Conservation (phyloP, 2,113 vertebrate genomes). For the Progne subis region DNA sequence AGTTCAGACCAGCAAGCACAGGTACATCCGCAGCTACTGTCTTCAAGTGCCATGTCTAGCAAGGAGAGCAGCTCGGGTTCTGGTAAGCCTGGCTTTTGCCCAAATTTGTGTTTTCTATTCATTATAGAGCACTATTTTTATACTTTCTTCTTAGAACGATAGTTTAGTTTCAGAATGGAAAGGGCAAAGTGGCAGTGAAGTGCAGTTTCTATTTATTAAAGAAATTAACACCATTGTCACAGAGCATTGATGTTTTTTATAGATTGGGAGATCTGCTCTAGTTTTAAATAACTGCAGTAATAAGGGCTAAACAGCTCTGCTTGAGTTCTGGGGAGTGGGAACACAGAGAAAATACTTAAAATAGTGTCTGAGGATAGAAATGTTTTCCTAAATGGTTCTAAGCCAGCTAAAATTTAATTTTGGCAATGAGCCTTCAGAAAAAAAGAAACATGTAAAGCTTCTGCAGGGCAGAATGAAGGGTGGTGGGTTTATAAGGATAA, state of each 20-base stretch:
- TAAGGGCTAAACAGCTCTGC: background rate
- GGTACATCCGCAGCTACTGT: constrained; percentile 73
- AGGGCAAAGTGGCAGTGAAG: background rate
- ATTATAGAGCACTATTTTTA: background rate
- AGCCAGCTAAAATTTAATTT: background rate
- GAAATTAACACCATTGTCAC: background rate
- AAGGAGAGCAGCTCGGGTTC: constrained; percentile 83
- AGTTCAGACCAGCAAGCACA: constrained; percentile 84
- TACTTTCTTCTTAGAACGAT: background rate
- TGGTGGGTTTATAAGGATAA: background rate
- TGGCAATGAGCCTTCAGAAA: background rate
- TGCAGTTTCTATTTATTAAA: background rate
- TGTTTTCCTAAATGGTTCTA: background rate
- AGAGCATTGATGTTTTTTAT: background rate
- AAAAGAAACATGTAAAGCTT: background rate
- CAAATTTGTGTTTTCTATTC: background rate
- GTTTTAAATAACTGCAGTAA: background rate
- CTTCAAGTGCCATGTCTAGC: constrained; percentile 75
- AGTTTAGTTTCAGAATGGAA: background rate
- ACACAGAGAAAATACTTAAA: background rate
- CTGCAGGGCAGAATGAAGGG: background rate
- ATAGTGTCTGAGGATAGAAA: background rate
- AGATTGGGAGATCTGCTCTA: background rate
- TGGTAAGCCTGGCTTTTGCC: constrained; percentile 71
- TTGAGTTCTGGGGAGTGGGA: background rate